Conservation (phyloP, 2,888 invertebrate species). For the Calephelis perditalis region DNA sequence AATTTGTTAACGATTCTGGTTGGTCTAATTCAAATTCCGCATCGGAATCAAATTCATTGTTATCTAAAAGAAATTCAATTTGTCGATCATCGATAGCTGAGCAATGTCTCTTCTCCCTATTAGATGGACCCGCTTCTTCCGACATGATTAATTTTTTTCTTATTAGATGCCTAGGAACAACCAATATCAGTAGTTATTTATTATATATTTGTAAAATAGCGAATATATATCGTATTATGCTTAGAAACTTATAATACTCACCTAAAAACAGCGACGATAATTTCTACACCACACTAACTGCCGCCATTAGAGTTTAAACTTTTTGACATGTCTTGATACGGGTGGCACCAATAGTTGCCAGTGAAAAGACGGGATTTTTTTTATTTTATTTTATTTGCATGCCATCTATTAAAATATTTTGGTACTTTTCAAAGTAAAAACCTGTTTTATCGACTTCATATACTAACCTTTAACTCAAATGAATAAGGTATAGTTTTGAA, state of each 20-base stretch:
- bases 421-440: background rate
- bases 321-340: background rate
- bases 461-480: background rate
- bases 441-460: background rate
- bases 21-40: constrained; percentile 13
- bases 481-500: background rate
- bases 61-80: constrained; percentile 14
- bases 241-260: background rate
- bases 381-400: background rate
- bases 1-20: background rate
- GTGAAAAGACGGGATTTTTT: background rate
- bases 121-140: constrained; percentile 8
- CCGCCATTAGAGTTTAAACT: constrained; percentile 11
- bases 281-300: constrained; percentile 2
- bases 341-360: constrained; percentile 2
- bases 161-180: constrained; percentile 8
- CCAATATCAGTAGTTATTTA: background rate
- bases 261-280: background rate
- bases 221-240: background rate
- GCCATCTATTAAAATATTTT: constrained; percentile 1
- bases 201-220: background rate
- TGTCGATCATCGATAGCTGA: constrained; percentile 8
- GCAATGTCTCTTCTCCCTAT: background rate
- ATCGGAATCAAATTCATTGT: constrained; percentile 12
- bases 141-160: background rate